These are phyloP conservation scores for Himalopsyche phryganea DNA, from an alignment of 1,140 invertebrate species.

Conservation along the genomic window DNA sequence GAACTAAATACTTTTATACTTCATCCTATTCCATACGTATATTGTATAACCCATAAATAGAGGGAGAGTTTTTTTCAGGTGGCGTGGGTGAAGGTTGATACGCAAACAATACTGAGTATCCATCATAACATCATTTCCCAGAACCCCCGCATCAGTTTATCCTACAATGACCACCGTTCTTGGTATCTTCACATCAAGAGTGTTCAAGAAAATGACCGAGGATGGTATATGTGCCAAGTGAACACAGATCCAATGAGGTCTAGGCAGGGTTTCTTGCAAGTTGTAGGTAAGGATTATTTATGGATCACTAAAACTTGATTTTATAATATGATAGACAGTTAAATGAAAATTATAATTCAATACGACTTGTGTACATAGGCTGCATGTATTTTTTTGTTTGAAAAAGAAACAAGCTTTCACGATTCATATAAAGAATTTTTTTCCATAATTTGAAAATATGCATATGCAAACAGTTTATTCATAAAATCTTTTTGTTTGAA, in stretches of 20 bases:
- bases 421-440: too few relatives aligned
- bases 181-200: constrained; percentile 84
- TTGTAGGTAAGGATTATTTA: constrained; percentile 66
- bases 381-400: too few relatives aligned
- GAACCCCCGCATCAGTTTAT: constrained; percentile 78
- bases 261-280: constrained; percentile 79
- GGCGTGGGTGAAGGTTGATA: constrained; percentile 87
- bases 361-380: too few relatives aligned
- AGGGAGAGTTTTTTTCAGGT: constrained; percentile 55
- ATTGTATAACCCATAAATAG: neutral
- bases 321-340: too few relatives aligned
- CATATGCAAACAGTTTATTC: too few relatives aligned
- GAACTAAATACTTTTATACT: too few relatives aligned
- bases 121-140: constrained; percentile 86
- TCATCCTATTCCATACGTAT: neutral
- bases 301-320: too few relatives aligned
- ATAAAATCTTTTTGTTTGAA: too few relatives aligned
- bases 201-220: constrained; percentile 75
- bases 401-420: too few relatives aligned
- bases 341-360: too few relatives aligned
- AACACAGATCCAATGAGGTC: constrained; percentile 84
- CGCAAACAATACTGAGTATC: constrained; percentile 86
- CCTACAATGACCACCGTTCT: constrained; percentile 81
- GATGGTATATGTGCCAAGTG: constrained; percentile 84
- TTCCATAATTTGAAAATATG: too few relatives aligned